These are phyloP conservation scores for Chauna torquata DNA, from an alignment of 2,113 vertebrate genomes.

Conservation along the genomic window DNA sequence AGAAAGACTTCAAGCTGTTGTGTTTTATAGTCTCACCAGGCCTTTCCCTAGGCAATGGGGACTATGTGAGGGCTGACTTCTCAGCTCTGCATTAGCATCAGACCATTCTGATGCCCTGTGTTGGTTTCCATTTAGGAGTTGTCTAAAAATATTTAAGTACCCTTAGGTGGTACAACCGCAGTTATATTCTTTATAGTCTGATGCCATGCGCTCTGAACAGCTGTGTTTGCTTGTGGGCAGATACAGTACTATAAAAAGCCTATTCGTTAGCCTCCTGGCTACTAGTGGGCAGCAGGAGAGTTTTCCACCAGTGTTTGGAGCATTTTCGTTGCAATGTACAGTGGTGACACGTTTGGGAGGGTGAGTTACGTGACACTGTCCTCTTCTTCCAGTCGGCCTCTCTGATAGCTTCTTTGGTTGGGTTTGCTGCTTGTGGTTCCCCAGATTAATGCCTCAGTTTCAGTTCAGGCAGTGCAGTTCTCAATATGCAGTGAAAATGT, in stretches of 20 bases:
- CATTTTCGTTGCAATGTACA: neutral
- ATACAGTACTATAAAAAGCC: neutral
- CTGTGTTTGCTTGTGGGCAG: neutral
- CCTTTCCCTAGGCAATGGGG: neutral
- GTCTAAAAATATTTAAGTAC: neutral
- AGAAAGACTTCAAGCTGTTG: neutral
- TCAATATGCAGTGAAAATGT: neutral
- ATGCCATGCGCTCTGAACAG: neutral
- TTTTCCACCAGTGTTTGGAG: neutral
- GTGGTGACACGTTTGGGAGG: accelerated
- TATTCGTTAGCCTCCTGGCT: neutral
- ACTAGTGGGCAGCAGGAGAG: neutral
- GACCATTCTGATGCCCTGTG: neutral
- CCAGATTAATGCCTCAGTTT: neutral
- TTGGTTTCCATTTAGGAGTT: neutral
- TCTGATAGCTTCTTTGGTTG: neutral
- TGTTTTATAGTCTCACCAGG: neutral
- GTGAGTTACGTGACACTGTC: neutral
- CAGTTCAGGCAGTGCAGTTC: neutral
- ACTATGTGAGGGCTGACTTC: neutral
- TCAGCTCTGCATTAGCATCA: neutral
- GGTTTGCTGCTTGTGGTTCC: neutral
- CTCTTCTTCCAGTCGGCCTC: neutral
- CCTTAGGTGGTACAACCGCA: neutral
- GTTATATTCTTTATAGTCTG: neutral